phyloP scores from a whole-genome alignment of 2,113 vertebrate species.

The Prolemur simus region DNA sequence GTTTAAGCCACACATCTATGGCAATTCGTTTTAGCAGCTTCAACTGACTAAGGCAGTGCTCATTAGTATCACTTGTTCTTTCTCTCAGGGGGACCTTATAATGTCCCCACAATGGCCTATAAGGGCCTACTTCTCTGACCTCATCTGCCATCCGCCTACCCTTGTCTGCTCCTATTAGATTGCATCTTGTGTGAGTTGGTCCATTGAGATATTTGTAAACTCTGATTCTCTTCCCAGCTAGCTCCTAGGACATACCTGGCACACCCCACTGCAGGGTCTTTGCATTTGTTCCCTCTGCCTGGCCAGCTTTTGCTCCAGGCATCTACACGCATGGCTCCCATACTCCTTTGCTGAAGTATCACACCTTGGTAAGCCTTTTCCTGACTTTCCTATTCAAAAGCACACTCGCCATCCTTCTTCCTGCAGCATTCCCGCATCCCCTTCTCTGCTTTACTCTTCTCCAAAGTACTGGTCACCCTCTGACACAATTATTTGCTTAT shows the following conservation, averaged over 20 bases:
- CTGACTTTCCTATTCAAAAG: neutral
- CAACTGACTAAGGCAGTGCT: neutral
- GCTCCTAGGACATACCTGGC: neutral
- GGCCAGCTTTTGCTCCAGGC: neutral
- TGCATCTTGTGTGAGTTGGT: neutral
- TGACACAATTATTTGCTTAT: neutral
- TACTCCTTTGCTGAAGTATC: neutral
- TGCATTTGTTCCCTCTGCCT: neutral
- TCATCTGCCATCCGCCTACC: neutral
- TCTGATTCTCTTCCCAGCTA: neutral
- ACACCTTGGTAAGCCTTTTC: neutral
- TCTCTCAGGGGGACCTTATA: neutral
- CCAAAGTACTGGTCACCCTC: neutral
- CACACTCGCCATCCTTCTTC: neutral
- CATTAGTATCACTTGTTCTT: neutral
- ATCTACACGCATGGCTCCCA: neutral
- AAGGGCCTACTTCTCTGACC: neutral
- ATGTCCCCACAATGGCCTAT: neutral
- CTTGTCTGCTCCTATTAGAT: neutral
- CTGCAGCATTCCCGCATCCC: neutral
- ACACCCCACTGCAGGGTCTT: neutral
- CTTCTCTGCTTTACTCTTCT: neutral
- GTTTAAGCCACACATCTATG: neutral
- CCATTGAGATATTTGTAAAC: neutral
- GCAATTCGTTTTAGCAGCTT: neutral